phyloP scores from a whole-genome alignment of 2,888 invertebrate species.

The Tenodera sinensis region DNA sequence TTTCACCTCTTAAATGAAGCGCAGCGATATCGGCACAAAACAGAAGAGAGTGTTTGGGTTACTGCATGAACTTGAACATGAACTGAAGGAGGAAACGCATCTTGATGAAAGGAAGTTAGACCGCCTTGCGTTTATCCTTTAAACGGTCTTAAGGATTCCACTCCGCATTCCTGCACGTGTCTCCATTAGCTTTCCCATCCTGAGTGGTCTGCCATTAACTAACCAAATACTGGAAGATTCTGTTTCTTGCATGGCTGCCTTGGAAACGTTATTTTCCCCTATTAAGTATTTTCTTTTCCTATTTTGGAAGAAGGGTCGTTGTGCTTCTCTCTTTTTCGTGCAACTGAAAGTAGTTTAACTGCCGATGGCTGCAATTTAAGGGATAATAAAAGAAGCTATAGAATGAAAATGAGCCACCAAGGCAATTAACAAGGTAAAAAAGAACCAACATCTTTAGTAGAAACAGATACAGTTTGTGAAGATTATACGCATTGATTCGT shows the following conservation, averaged over 20 bases:
- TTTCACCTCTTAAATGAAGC: too few relatives aligned
- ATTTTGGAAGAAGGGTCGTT: background rate
- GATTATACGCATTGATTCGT: background rate
- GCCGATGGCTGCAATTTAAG: background rate
- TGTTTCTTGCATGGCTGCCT: background rate
- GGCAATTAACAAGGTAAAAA: background rate
- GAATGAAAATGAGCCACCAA: background rate
- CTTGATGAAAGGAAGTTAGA: background rate
- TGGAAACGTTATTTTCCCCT: background rate
- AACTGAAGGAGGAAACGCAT: background rate
- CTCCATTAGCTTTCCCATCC: background rate
- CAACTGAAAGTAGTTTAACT: background rate
- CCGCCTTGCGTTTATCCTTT: background rate
- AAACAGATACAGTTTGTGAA: background rate
- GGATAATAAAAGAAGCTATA: background rate
- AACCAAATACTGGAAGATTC: background rate
- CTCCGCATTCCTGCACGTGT: background rate
- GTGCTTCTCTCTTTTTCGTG: background rate
- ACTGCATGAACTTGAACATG: background rate
- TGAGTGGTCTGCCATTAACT: background rate
- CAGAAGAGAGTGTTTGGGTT: too few relatives aligned
- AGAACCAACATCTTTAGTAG: background rate
- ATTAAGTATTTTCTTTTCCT: background rate
- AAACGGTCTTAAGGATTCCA: background rate
- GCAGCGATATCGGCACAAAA: too few relatives aligned